Percentiles rank a stretch among this genome's conserved stretches.
Evolutionary conservation across 2,888 invertebrate genomes (phyloP).

Genomic region (Nomada goodeniana): DNA sequence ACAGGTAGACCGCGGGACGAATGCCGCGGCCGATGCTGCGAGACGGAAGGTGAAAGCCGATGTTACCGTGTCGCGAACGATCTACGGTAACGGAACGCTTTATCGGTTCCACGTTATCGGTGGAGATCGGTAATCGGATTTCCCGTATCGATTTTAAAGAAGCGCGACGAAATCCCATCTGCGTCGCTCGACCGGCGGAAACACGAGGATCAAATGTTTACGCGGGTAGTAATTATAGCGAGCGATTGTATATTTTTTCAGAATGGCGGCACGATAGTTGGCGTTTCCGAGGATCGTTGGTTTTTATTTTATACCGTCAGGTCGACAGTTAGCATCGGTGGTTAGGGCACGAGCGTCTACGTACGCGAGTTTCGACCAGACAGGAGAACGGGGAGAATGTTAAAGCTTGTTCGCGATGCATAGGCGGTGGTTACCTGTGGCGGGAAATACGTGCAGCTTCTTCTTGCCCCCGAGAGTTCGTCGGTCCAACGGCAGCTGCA

Average conservation of each 20-base stretch:
- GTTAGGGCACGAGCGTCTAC: too few relatives aligned
- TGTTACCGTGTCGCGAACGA: too few relatives aligned
- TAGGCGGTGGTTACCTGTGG: conserved; percentile 74
- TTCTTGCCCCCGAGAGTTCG: conserved; percentile 72
- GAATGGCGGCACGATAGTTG: conserved; percentile 27
- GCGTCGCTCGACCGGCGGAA: conserved; percentile 31
- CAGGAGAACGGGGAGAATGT: background rate
- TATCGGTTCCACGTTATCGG: too few relatives aligned
- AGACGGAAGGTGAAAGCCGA: too few relatives aligned
- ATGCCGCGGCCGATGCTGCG: too few relatives aligned
- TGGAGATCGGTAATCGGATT: too few relatives aligned
- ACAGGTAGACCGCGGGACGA: too few relatives aligned
- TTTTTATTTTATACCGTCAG: background rate
- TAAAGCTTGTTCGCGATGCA: background rate
- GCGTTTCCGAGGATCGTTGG: conserved; percentile 31
- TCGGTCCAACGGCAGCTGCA: conserved; percentile 70
- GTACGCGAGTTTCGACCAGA: background rate
- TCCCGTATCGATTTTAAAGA: background rate
- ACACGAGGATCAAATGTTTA: conserved; percentile 42
- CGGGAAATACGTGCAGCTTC: conserved; percentile 80
- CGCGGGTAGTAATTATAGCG: conserved; percentile 54
- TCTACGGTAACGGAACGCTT: too few relatives aligned
- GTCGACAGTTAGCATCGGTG: background rate
- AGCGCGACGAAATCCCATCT: conserved; percentile 20
- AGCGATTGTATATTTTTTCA: conserved; percentile 50